A percentile compares a stretch with the other conserved stretches of the same genome.
Conservation (phyloP, 2,888 invertebrate species). For the Tyria jacobaeae region DNA sequence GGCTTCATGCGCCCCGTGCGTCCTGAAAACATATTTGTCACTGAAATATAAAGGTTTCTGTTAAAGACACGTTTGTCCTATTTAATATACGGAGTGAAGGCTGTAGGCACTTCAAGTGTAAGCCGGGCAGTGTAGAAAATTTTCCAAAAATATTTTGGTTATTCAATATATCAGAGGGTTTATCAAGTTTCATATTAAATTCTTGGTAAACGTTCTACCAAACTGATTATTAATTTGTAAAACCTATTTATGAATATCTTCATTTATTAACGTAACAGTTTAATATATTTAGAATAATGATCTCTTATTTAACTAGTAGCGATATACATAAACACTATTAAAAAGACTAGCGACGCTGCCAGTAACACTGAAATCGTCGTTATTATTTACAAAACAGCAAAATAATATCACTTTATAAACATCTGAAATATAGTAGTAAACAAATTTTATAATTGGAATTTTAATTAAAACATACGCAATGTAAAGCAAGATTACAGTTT, state of each 20-base stretch:
- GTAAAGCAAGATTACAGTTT: slow-evolving; percentile 18
- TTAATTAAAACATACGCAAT: not conserved
- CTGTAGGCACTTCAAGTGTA: not conserved
- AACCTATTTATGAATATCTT: not conserved
- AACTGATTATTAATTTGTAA: not conserved
- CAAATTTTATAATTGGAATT: not conserved
- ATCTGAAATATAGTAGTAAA: slow-evolving; percentile 10
- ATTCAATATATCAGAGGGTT: not conserved
- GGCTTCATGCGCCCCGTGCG: slow-evolving; percentile 73
- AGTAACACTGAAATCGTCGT: no score
- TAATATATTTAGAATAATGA: not conserved
- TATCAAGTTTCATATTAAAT: slow-evolving; percentile 1
- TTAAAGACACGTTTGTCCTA: not conserved
- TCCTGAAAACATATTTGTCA: slow-evolving; percentile 68
- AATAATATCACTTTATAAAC: slow-evolving; percentile 15
- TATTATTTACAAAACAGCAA: slow-evolving; percentile 18
- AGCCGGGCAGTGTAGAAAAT: not conserved
- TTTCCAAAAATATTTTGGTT: not conserved
- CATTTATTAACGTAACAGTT: not conserved
- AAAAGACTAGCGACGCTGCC: no score
- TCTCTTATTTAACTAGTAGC: slow-evolving; percentile 4
- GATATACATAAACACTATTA: no score
- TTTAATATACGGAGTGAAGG: not conserved
- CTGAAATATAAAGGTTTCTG: slow-evolving; percentile 31
- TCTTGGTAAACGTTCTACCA: not conserved